Evolutionary conservation across 2,113 vertebrate genomes (phyloP), one percentile per base, ranked within the genome.

Genomic region (Corvus cornix): DNA sequence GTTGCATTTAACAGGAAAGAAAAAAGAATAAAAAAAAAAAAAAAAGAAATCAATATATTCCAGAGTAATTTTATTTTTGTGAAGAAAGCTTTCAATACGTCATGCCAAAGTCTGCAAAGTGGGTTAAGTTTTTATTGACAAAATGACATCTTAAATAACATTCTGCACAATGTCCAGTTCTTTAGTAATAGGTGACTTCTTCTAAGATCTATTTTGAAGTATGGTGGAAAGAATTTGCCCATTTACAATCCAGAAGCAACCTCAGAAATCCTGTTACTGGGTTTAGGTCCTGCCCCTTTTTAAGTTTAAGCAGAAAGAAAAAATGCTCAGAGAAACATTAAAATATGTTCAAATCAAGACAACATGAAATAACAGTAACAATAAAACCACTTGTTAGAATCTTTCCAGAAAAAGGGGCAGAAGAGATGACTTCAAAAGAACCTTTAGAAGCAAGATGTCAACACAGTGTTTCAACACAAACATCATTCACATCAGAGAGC

Each of bases 11-110:
- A 93, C 23, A 89, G 24, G 67, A 26, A 68, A 60, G 23, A 63
- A 87, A 72, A 75, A 94, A 56, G 18, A 58, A 17, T 4, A 53
- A 37, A 3, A 16, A 72, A 78, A 73, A 37, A 3, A 16, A 72
- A 80, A 73, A 73, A 76, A 81, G 21, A 51, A 90, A 86, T 83
- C 95, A 83, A 91, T 95, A 95, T 60, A 78, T 93, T 94, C 87
- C 84, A 63, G n/a, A 68, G 39, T 70, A 93, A 90, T 95, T 96
- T 96, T 96, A 92, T 92, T 95, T 96, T 87, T 90, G 46, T 90
- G 75, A 90, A 95, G 68, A 95, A 97, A 94, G 59, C 66, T 95
- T 89, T 96, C 95, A 94, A 82, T 87, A 93, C 0, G 5, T 82
- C 84, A 76, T 39, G 35, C 48, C 68, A 60, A 91, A 87, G 23